Percentiles rank a stretch among this genome's conserved stretches.
Evolutionary conservation across 2,113 vertebrate species (phyloP).

Genomic region (Psephotus haematonotus): DNA sequence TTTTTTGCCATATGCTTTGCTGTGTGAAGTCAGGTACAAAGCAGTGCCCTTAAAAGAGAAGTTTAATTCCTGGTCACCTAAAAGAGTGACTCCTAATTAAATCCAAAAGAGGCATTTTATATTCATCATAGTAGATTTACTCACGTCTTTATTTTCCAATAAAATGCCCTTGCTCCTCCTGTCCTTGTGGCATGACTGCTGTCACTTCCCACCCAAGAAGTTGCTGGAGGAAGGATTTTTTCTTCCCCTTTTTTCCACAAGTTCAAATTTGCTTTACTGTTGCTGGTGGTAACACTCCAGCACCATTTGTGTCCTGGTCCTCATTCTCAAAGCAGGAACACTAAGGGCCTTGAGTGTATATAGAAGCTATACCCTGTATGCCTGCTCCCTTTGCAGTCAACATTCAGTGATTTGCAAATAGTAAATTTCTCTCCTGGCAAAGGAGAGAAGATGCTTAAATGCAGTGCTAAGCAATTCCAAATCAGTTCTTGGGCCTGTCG

Average conservation of each 20-base stretch:
- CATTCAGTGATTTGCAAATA: slow-evolving; percentile 25
- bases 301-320: background rate
- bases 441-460: slow-evolving; percentile 18
- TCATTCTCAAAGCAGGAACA: slow-evolving; percentile 20
- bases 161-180: slow-evolving; percentile 17
- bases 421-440: background rate
- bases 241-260: background rate
- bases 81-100: slow-evolving; percentile 60
- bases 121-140: slow-evolving; percentile 43
- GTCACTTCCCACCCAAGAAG: slow-evolving; percentile 40
- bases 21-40: slow-evolving; percentile 52
- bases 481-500: background rate
- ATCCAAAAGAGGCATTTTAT: slow-evolving; percentile 58
- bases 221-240: background rate
- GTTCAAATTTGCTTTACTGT: background rate
- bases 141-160: slow-evolving; percentile 61
- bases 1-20: slow-evolving; percentile 50
- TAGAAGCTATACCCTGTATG: background rate
- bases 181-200: slow-evolving; percentile 18
- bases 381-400: slow-evolving; percentile 28
- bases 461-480: background rate
- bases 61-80: slow-evolving; percentile 38
- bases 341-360: background rate
- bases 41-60: slow-evolving; percentile 21
- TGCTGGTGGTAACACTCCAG: background rate